phyloP scores from a whole-genome alignment of 2,113 vertebrate genomes.

The Verasper variegatus region DNA sequence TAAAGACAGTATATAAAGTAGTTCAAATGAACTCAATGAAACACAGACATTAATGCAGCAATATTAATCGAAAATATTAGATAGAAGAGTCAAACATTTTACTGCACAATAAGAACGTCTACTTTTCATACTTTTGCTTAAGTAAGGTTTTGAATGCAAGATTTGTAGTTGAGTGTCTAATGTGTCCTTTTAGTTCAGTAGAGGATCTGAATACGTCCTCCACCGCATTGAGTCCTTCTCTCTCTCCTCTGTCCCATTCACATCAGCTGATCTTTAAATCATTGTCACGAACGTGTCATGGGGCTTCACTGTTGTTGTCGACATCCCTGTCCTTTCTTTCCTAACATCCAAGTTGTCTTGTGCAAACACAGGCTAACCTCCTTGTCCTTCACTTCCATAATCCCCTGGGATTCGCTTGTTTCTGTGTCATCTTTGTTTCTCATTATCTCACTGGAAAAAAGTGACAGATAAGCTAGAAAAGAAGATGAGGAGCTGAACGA shows the following conservation, averaged over 20 bases:
- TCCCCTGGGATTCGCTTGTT: not conserved
- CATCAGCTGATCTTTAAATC: not conserved
- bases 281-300: not conserved
- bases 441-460: constrained; percentile 16
- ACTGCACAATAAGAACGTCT: too few species aligned
- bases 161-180: too few species aligned
- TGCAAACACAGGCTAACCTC: constrained; percentile 8
- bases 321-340: not conserved
- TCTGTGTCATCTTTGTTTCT: constrained; percentile 24
- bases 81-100: too few species aligned
- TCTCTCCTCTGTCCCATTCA: not conserved
- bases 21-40: too few species aligned
- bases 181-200: too few species aligned
- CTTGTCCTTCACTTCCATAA: constrained; percentile 25
- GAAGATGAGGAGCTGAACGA: constrained; percentile 11
- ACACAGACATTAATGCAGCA: too few species aligned
- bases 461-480: constrained; percentile 37
- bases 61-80: too few species aligned
- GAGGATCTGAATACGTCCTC: too few species aligned
- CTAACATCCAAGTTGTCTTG: not conserved
- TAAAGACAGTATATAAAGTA: too few species aligned
- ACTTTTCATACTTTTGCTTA: too few species aligned
- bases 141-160: too few species aligned
- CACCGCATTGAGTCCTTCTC: not conserved
- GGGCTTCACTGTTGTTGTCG: not conserved